These are phyloP conservation scores for Drosophila triauraria DNA, from an alignment of 1,140 invertebrate genomes.

Conservation along the genomic window DNA sequence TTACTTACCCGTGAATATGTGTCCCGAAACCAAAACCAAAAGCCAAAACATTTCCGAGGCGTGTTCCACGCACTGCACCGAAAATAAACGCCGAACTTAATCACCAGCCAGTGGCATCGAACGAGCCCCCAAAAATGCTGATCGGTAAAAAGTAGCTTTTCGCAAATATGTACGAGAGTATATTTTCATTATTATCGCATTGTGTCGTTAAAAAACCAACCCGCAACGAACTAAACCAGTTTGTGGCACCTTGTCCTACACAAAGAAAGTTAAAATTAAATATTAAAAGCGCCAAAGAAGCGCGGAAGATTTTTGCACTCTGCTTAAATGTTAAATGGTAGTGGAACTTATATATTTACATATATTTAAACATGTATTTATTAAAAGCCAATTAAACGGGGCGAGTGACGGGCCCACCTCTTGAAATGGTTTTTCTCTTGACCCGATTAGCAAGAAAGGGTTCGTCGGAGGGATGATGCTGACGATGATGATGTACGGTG, in stretches of 20 bases:
- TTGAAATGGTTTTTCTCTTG: conserved; percentile 65
- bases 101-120: conserved; percentile 50
- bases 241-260: conserved; percentile 48
- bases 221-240: conserved; percentile 55
- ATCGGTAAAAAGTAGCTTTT: conserved; percentile 50
- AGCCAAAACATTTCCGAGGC: conserved; percentile 62
- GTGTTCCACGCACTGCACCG: conserved; percentile 47
- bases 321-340: conserved; percentile 17
- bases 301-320: conserved; percentile 40
- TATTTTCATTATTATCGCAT: conserved; percentile 64
- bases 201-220: conserved; percentile 62
- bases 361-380: conserved; percentile 35
- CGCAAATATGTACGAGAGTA: conserved; percentile 39
- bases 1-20: conserved; percentile 60
- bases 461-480: background rate
- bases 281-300: conserved; percentile 58
- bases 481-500: background rate
- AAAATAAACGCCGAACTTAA: conserved; percentile 69
- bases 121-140: conserved; percentile 73
- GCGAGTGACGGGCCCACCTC: conserved; percentile 60
- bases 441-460: conserved; percentile 58
- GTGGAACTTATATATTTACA: conserved; percentile 37
- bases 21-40: background rate
- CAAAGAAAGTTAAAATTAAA: conserved; percentile 81
- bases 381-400: conserved; percentile 40